These are phyloP conservation scores for Brachyhypopomus gauderio DNA, from an alignment of 2,113 vertebrate species.

Conservation along the genomic window DNA sequence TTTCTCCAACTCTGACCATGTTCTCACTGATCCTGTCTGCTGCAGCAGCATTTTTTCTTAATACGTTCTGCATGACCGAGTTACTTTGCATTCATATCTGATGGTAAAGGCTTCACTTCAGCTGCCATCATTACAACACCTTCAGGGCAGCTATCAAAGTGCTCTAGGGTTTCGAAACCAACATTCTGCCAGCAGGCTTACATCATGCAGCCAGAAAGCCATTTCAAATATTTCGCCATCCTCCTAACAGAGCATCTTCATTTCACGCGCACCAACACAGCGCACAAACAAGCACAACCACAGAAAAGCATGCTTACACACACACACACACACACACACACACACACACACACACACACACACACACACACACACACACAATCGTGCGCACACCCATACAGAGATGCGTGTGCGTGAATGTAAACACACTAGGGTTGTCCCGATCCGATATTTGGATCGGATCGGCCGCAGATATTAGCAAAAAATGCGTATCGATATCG, in stretches of 20 bases:
- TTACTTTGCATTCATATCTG: slow-evolving; percentile 33
- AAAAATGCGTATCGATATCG: no score
- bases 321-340: neutral
- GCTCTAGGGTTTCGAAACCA: slow-evolving; percentile 31
- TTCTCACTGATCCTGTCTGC: neutral
- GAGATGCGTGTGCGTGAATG: no score
- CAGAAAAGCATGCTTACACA: no score
- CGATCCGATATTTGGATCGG: no score
- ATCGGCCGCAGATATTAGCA: no score
- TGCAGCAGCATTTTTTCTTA: neutral
- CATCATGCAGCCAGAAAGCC: slow-evolving; percentile 1
- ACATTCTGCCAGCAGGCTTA: neutral
- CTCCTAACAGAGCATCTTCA: neutral
- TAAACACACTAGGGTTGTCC: no score
- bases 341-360: no score
- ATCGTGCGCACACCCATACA: no score
- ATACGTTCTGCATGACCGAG: neutral
- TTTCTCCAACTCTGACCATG: neutral
- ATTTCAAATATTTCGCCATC: neutral
- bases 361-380: no score
- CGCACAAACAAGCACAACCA: neutral
- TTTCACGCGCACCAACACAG: no score
- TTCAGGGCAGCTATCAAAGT: slow-evolving; percentile 7
- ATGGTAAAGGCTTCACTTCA: slow-evolving; percentile 48
- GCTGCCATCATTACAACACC: slow-evolving; percentile 39